A percentile compares a stretch with the other conserved stretches of the same genome.
phyloP scores from a whole-genome alignment of 92 coral and sea anemone genomes.

The Porites lobata region DNA sequence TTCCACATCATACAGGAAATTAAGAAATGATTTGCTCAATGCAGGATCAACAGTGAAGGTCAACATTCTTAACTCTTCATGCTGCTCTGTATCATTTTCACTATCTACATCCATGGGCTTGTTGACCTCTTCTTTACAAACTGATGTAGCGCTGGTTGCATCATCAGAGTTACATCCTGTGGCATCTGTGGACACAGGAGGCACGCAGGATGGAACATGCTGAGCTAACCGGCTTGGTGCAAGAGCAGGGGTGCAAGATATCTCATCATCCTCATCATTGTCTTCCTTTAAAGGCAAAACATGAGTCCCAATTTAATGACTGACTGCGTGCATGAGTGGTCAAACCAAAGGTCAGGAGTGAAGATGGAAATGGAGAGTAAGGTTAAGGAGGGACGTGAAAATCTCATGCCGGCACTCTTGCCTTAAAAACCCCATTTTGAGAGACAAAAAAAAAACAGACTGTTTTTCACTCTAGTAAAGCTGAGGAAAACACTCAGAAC shows the following conservation, averaged over 20 bases:
- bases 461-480: too few species aligned
- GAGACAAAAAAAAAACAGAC: too few species aligned
- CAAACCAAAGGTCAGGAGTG: too few species aligned
- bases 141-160: background rate
- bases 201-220: slow-evolving; percentile 11
- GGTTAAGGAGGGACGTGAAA: too few species aligned
- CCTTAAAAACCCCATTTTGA: too few species aligned
- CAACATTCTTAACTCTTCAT: background rate
- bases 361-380: too few species aligned
- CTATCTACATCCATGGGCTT: background rate
- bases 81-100: background rate
- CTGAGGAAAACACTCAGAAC: too few species aligned
- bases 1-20: slow-evolving; percentile 74
- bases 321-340: too few species aligned
- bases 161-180: background rate
- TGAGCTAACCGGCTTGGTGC: slow-evolving; percentile 93
- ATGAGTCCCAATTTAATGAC: background rate
- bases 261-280: slow-evolving; percentile 87
- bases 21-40: slow-evolving; percentile 80
- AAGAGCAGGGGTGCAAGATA: slow-evolving; percentile 95
- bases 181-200: background rate
- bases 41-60: slow-evolving; percentile 37
- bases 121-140: background rate
- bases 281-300: slow-evolving; percentile 24
- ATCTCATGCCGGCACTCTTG: too few species aligned